These are phyloP conservation scores for Acleris emargana DNA, from an alignment of 2,888 invertebrate genomes.

Conservation along the genomic window DNA sequence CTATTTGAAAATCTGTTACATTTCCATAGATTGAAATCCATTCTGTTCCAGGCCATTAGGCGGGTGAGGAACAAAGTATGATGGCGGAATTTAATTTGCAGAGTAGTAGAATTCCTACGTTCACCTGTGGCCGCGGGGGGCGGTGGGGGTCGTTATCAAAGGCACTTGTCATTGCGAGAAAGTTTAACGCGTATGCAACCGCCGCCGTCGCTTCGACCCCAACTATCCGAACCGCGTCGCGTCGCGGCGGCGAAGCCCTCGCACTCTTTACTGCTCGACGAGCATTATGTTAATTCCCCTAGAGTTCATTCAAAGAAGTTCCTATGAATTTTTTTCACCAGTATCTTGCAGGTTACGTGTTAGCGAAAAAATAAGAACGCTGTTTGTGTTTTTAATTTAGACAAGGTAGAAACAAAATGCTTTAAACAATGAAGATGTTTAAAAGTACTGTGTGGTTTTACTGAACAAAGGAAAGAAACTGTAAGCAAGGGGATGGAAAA, in stretches of 20 bases:
- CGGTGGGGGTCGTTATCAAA: conserved; percentile 49
- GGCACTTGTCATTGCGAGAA: conserved; percentile 52
- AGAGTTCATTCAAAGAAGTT: conserved; percentile 5
- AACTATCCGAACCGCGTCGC: conserved; percentile 53
- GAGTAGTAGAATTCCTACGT: conserved; percentile 54
- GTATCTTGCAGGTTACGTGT: background rate
- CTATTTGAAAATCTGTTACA: conserved; percentile 44
- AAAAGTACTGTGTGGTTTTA: conserved; percentile 14
- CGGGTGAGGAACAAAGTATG: conserved; percentile 49
- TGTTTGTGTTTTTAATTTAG: background rate
- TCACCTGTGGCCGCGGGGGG: conserved; percentile 45
- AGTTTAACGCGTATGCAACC: conserved; percentile 51
- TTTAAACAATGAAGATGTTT: background rate
- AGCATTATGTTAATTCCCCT: conserved; percentile 24
- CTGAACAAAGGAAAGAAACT: conserved; percentile 46
- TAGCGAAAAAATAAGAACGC: background rate
- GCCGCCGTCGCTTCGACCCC: conserved; percentile 40
- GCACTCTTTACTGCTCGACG: conserved; percentile 11
- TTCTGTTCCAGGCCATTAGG: conserved; percentile 38
- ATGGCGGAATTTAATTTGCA: conserved; percentile 62
- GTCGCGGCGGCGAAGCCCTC: conserved; percentile 39
- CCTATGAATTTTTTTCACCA: background rate
- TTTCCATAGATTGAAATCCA: conserved; percentile 48
- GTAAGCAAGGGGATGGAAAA: conserved; percentile 64
- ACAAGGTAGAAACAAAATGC: background rate